Evolutionary conservation across 2,797 vertebrate species (phyloP).

Genomic region (Falco concolor): DNA sequence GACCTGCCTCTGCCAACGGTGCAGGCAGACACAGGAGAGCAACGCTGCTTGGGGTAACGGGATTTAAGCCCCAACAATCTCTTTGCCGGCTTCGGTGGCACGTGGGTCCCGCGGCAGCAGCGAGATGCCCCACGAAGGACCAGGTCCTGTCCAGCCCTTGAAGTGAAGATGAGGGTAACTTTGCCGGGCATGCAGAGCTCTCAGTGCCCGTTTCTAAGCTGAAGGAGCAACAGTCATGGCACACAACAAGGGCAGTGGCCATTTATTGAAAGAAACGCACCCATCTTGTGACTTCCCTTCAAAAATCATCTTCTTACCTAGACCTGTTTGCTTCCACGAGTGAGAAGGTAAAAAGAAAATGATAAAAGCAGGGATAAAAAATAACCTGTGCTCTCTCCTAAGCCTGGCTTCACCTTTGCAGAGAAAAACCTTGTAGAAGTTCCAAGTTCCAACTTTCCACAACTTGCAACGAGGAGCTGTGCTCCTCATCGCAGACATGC

Average conservation of each 20-base stretch:
- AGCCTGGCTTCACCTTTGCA: background rate
- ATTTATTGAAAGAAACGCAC: rapidly evolving
- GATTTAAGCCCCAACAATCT: background rate
- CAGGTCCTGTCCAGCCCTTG: background rate
- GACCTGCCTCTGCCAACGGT: background rate
- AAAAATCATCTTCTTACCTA: background rate
- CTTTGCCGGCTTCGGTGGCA: background rate
- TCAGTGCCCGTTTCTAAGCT: background rate
- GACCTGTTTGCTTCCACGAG: background rate
- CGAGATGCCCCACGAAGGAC: rapidly evolving
- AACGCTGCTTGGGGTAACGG: background rate
- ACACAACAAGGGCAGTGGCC: background rate
- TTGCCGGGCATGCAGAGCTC: background rate
- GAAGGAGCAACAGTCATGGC: background rate
- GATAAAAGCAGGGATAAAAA: background rate
- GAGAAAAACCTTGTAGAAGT: background rate
- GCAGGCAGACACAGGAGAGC: background rate
- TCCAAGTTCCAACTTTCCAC: background rate
- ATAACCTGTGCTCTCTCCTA: background rate
- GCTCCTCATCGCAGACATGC: background rate
- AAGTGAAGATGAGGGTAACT: background rate
- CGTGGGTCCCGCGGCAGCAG: rapidly evolving
- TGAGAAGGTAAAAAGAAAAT: background rate
- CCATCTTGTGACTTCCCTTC: background rate
- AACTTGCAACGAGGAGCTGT: background rate